These are phyloP conservation scores for Muscicapa comitata DNA, from an alignment of 2,797 vertebrate species.

Conservation along the genomic window DNA sequence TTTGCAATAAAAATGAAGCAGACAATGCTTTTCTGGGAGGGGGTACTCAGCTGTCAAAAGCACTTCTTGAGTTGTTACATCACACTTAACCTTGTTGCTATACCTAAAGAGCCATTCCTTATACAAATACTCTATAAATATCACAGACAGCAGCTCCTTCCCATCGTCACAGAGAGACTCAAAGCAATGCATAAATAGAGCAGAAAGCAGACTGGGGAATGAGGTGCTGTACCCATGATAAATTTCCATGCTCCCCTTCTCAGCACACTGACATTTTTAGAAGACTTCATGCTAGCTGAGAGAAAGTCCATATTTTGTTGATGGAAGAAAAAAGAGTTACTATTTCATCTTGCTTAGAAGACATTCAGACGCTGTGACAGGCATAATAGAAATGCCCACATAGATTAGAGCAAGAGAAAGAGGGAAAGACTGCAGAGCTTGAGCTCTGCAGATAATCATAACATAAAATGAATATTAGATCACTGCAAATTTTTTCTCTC, in stretches of 20 bases:
- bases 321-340: neutral
- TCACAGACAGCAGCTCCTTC: neutral
- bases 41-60: neutral
- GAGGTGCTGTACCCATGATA: neutral
- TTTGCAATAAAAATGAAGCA: neutral
- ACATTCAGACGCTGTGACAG: neutral
- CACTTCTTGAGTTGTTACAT: neutral
- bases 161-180: neutral
- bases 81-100: neutral
- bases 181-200: neutral
- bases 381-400: conserved; percentile 23
- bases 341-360: neutral
- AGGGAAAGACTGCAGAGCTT: neutral
- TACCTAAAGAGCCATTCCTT: neutral
- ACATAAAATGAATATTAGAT: conserved; percentile 25
- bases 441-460: conserved; percentile 5
- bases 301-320: neutral
- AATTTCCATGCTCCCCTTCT: neutral
- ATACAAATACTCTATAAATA: neutral
- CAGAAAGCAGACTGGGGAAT: neutral
- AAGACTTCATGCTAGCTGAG: neutral
- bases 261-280: neutral
- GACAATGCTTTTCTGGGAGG: neutral
- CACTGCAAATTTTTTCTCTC: neutral
- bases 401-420: conserved; percentile 2